Base-by-base conservation (phyloP, 2,113 vertebrate species). In the Gobius niger region DNA sequence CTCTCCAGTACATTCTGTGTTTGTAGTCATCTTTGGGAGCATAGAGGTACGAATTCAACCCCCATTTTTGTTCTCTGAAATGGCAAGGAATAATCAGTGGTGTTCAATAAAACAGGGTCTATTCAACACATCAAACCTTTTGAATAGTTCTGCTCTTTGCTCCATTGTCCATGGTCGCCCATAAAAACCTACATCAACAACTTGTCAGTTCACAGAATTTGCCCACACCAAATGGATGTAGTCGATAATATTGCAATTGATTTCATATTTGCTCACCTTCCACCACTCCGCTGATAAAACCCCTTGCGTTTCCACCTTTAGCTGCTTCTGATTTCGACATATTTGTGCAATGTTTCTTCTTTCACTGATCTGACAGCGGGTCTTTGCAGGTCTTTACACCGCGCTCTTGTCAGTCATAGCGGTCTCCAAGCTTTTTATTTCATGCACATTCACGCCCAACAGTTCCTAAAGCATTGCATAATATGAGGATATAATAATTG, bases 11-110 rank as follows among this genome's bases (percentile, higher is more conserved):
- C 96, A 98, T 98, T 77, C 98, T 93, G 89, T 99, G 98, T 89
- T 99, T 99, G 92, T 96, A 97, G 90, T 99, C 98, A 81, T 99
- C 96, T 84, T 99, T 99, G n/a, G 98, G 98, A 44, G 97, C 98
- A 57, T 99, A 99, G 24, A 99, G 90, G 80, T 99, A 99, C 0
- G 96, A 95, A 89, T 98, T 99, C 84, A 99, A 87, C 18, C 96
- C 96, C 97, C 96, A 99, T 72, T 95, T 95, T 88, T 97, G 95
- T 81, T 98, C 94, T 85, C 98, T 99, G 74, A 12, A 16, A 60
- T 63, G 34, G 9, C 42, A 70, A 34, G 14, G 13, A 40, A 18
- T 9, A 0, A 59, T 47, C 18, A 46, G 15, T 14, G 12, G 15
- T 62, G 41, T 24, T 24, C 14, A n/a, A 52, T 52, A 8, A 18